Evolutionary conservation across 1,140 invertebrate genomes (phyloP), one percentile per base, ranked within the genome.

Genomic region (Periplaneta americana): DNA sequence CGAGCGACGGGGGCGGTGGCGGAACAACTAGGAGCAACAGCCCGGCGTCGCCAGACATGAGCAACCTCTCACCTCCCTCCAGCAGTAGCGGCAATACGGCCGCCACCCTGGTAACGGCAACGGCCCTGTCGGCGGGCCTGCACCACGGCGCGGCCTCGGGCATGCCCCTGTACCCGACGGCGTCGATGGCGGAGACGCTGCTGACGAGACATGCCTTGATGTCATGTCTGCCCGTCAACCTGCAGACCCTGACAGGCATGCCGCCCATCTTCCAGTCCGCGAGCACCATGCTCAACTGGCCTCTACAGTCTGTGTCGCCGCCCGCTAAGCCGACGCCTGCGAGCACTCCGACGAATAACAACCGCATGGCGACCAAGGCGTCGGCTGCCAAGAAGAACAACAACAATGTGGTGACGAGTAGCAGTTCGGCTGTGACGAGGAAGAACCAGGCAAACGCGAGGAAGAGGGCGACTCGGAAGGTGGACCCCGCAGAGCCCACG

Each of bases 371-470:
- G 5, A n/a, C 48, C 6, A 66, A 66, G 48, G n/a, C n/a, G n/a
- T n/a, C n/a, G n/a, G n/a, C n/a, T n/a, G n/a, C n/a, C n/a, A 36
- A 15, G 18, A 77, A 77, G n/a, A 77, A 77, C 31, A 77, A 77
- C 75, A 5, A 77, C 31, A 2, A 77, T 11, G 22, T 77, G 33
- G 75, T 75, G 32, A 75, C 4, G 15, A 75, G 75, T n/a, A 75
- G 75, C 75, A 75, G 32, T n/a, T 15, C 75, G 75, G n/a, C 75
- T 18, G 75, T 77, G 33, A 36, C 8, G n/a, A 77, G 35, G 35
- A 77, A 77, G 75, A 77, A 77, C 31, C 75, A 77, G 35, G 75
- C 75, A 10, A 77, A 77, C 75, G 75, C 75, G 75, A 77, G 31
- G 35, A 34, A 36, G 22, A n/a, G 75, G 75, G n/a, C 17, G 32